Base-by-base conservation (phyloP, 2,113 vertebrate species). In the Phylloscopus whistleri region DNA sequence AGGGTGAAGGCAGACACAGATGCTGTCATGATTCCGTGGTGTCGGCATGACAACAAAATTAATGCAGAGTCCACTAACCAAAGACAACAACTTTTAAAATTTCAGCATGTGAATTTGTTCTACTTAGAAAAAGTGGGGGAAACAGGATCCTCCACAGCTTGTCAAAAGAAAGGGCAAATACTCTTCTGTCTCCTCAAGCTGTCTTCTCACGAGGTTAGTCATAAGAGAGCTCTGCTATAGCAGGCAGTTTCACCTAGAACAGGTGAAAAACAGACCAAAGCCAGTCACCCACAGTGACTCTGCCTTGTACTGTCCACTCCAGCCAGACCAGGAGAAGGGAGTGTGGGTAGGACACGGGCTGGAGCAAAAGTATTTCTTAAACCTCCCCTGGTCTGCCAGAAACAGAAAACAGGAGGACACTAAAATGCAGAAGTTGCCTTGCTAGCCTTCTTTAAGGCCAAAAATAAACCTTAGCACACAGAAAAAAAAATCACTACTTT, bases 11-110 rank as follows among this genome's bases (percentile, higher is more conserved):
- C 73, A 84, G 73, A 44, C 35, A 16, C 0, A 5, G 4, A 75
- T 7, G 24, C 23, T 68, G 62, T 23, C 66, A 33, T 5, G 13
- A 77, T 55, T 52, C n/a, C 1, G 0, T 17, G 41, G 24, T 35
- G 66, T 72, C 48, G n/a, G 69, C 53, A 37, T 26, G 43, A 70
- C 80, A 88, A 89, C 41, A 89, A 75, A 86, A 92, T 72, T 51
- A 80, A 37, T 74, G 79, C 64, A 77, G 37, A 73, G 68, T 76
- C 62, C 63, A 69, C 43, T 69, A 58, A 78, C 27, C 43, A 58
- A 68, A 55, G 39, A 33, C 60, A 81, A 77, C 16, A 87, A 75
- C 63, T 33, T 35, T 60, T 23, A 77, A 55, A 87, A 78, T 30
- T 44, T 35, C 59, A 75, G 30, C 18, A 20, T 4, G 39, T 5